phyloP scores from a whole-genome alignment of 2,888 invertebrate species.

The Chironomus riparius region DNA sequence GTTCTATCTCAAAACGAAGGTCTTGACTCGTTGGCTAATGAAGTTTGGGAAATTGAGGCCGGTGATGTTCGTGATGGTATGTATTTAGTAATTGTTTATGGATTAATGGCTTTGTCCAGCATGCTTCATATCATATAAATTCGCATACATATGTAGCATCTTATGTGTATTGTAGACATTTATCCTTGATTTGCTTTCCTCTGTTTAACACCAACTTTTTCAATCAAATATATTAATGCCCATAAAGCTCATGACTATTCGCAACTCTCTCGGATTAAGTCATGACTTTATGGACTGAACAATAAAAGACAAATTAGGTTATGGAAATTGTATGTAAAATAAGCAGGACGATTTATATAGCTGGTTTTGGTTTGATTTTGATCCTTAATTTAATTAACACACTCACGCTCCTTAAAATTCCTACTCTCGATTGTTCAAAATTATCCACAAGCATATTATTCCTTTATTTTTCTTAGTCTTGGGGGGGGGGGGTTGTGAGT shows the following conservation, averaged over 20 bases:
- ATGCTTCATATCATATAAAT: background rate
- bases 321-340: background rate
- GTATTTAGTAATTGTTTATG: slow-evolving; percentile 33
- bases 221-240: background rate
- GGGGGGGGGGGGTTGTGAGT: too few species aligned
- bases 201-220: background rate
- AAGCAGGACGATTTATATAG: slow-evolving; percentile 28
- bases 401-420: background rate
- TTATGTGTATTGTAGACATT: slow-evolving; percentile 3
- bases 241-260: background rate
- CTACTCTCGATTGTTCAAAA: background rate
- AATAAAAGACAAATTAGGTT: background rate
- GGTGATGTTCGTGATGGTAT: slow-evolving; percentile 86
- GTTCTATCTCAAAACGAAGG: slow-evolving; percentile 89
- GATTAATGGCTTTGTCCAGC: slow-evolving; percentile 15
- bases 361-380: background rate
- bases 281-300: too few species aligned
- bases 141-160: background rate
- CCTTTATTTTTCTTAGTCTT: too few species aligned
- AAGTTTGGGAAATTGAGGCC: slow-evolving; percentile 85
- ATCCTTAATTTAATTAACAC: background rate
- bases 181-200: background rate
- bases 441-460: background rate
- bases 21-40: slow-evolving; percentile 73
- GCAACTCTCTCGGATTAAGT: background rate